Base-by-base conservation (phyloP, 2,113 vertebrate genomes). In the Odocoileus virginianus region DNA sequence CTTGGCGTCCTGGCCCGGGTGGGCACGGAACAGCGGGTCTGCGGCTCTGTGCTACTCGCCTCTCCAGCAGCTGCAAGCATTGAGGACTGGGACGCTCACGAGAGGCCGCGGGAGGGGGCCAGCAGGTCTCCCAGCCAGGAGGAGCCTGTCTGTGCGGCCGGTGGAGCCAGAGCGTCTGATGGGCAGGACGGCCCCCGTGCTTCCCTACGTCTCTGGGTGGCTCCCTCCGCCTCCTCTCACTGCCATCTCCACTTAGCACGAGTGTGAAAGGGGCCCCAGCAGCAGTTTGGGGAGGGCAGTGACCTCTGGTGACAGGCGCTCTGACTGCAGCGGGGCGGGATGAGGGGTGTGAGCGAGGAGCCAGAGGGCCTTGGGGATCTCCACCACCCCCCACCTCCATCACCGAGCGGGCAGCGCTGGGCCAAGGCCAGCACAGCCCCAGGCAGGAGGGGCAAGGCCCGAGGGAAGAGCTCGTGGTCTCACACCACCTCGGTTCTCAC, bases 361-460 rank as follows among this genome's bases (percentile, higher is more conserved):
- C 16, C 3, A 4, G 36, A 14, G 8, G 67, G 4, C 25, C 67
- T 54, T 4, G 3, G 47, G 67, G 30, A 15, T 40, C n/a, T 71
- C 67, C 19, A 23, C 67, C 67, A 61, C 5, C 57, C 7, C 6
- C 58, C 43, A 27, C 25, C 0, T 23, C 10, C 0, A 10, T 58
- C 4, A 0, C 15, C 14, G 0, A 55, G 47, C 1, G 6, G 50
- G 36, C 12, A 0, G 57, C 14, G 17, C 64, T 6, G 11, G 60
- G 50, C 43, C 1, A 3, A 52, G 10, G 28, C 57, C 58, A 36
- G 28, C 9, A 5, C 13, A 40, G 11, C n/a, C 36, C 30, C n/a
- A 2, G 1, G 40, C 52, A 67, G 9, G 17, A 64, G 33, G 50
- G 25, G 16, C 47, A 67, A 79, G 74, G 14, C 33, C 5, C 64